Evolutionary conservation across 2,113 vertebrate species (phyloP), one percentile per base, ranked within the genome.

Genomic region (Callipepla squamata): DNA sequence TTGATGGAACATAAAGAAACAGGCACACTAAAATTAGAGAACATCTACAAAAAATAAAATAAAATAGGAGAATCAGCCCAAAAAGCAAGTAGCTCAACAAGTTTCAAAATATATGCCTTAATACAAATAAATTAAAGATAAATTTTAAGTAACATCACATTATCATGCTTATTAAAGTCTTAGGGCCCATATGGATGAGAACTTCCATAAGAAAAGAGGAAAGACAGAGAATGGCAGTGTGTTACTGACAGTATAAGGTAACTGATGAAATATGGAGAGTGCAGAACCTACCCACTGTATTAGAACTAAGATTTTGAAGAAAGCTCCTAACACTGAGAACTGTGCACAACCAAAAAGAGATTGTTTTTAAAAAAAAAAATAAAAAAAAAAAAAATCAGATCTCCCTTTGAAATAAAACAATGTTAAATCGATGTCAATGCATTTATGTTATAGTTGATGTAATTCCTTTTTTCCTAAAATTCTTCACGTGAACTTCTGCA

Each of bases 341-440:
- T 73, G 62, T 65, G 42, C 16, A 55, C 4, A 51, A 38, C 3
- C 2, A 21, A 53, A 57, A 66, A 69, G 45, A 22, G 5, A 11
- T 36, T 61, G 10, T 66, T 50, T 92, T 80, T 65, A 42, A 80
- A 57, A 80, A 77, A 81, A 81, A 78, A 8, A 82, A 36, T 7
- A 36, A 36, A 36, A 40, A 40, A 40, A 4, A 40, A 40, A 40
- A 40, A 10, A 40, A 10, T 23, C 50, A 69, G 20, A 59, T 61
- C 30, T 90, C 53, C 2, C 11, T 90, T 90, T 70, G 92, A 95
- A 92, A 95, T 85, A 70, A 84, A 83, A 85, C 75, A 28, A 91
- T 81, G 85, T 91, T 58, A 86, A 95, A 94, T 96, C 89, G 73
- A 55, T 47, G 86, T 85, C 81, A 85, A 86, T 96, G 92, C 96